Evolutionary conservation across 2,888 invertebrate genomes (phyloP).

Genomic region (Norana najaformis): DNA sequence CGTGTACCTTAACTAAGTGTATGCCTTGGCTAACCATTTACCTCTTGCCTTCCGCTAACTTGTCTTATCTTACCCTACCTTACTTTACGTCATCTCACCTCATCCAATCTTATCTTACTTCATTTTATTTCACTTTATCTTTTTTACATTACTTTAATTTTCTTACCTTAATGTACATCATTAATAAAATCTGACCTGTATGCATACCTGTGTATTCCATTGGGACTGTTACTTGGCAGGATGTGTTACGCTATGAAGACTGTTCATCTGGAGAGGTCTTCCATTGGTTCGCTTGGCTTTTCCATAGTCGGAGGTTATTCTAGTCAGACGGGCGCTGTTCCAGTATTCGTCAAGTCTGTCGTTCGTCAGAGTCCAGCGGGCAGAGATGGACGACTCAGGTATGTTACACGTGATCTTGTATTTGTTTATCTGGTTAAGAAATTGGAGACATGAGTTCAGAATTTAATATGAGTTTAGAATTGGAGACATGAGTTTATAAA

Average conservation of each 20-base stretch:
- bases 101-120: no score
- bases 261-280: conserved; percentile 59
- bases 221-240: conserved; percentile 44
- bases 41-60: no score
- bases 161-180: neutral
- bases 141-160: neutral
- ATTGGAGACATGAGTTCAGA: neutral
- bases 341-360: conserved; percentile 64
- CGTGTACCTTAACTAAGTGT: no score
- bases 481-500: neutral
- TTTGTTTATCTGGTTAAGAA: neutral
- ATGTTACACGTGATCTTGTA: conserved; percentile 22
- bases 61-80: no score
- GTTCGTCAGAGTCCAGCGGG: conserved; percentile 61
- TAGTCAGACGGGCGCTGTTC: conserved; percentile 59
- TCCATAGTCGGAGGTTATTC: conserved; percentile 65
- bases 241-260: conserved; percentile 61
- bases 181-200: neutral
- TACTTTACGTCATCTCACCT: no score
- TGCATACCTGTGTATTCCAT: neutral
- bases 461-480: neutral
- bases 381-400: conserved; percentile 57
- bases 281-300: conserved; percentile 62
- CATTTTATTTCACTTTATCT: no score
- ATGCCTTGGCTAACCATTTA: no score